phyloP scores from a whole-genome alignment of 2,888 invertebrate species.

The Caenorhabditis imperialis region DNA sequence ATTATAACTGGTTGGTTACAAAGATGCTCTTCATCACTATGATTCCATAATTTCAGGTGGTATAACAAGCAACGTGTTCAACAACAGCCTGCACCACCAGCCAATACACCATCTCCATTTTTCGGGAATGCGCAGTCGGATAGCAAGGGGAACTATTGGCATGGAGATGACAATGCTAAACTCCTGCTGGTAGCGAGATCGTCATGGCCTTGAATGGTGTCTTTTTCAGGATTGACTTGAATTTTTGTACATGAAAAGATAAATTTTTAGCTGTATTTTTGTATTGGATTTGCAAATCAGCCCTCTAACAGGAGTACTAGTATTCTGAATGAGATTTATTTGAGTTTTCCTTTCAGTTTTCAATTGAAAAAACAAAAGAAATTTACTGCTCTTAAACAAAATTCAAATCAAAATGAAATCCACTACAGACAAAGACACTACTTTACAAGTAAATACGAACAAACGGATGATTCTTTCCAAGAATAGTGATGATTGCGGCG shows the following conservation, averaged over 20 bases:
- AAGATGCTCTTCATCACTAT: neutral
- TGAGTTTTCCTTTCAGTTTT: too few relatives aligned
- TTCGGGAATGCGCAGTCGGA: slow-evolving; percentile 32
- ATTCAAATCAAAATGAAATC: too few relatives aligned
- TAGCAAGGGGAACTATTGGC: slow-evolving; percentile 37
- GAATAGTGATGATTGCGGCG: slow-evolving; percentile 1
- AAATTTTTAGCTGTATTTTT: too few relatives aligned
- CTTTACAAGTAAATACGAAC: slow-evolving; percentile 37
- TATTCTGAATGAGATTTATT: too few relatives aligned
- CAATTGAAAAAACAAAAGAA: too few relatives aligned
- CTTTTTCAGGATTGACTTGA: too few relatives aligned
- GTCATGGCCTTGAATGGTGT: slow-evolving; percentile 18
- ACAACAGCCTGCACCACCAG: slow-evolving; percentile 16
- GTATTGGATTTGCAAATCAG: too few relatives aligned
- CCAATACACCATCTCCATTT: slow-evolving; percentile 4
- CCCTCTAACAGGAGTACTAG: too few relatives aligned
- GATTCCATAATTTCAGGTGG: slow-evolving; percentile 27
- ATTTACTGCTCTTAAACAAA: too few relatives aligned
- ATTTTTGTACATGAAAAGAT: too few relatives aligned
- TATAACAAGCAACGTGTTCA: slow-evolving; percentile 35
- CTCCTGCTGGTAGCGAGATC: slow-evolving; percentile 21
- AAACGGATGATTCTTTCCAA: slow-evolving; percentile 45
- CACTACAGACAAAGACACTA: too few relatives aligned
- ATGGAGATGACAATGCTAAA: slow-evolving; percentile 43
- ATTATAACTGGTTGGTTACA: slow-evolving; percentile 35